Evolutionary conservation across 2,888 invertebrate species (phyloP).

Genomic region (Deilephila elpenor): DNA sequence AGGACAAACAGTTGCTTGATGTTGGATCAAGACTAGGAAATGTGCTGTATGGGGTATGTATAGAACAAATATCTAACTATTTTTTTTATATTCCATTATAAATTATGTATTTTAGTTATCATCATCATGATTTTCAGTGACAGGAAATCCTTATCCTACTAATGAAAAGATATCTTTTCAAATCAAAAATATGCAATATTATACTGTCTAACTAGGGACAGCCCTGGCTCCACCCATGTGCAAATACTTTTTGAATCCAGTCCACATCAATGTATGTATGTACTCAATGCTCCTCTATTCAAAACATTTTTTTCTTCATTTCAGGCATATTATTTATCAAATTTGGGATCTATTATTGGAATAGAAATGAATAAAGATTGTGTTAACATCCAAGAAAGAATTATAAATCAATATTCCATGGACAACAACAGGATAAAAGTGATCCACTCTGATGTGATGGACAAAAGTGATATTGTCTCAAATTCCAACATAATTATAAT

Average conservation of each 20-base stretch:
- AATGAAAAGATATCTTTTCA: too few species aligned
- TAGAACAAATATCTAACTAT: background rate
- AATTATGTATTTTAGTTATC: too few species aligned
- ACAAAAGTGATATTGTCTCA: constrained; percentile 80
- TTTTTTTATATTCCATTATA: background rate
- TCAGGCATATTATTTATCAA: constrained; percentile 86
- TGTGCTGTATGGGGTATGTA: constrained; percentile 87
- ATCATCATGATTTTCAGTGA: too few species aligned
- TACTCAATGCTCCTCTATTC: too few species aligned
- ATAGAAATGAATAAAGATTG: constrained; percentile 88
- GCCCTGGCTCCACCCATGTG: too few species aligned
- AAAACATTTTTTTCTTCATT: constrained; percentile 29
- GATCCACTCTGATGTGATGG: constrained; percentile 84
- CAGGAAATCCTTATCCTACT: background rate
- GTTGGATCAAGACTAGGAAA: constrained; percentile 89
- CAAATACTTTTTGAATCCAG: too few species aligned
- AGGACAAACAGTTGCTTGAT: constrained; percentile 86
- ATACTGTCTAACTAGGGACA: too few species aligned
- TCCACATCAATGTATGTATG: too few species aligned
- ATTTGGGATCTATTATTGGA: constrained; percentile 85
- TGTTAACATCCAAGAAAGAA: constrained; percentile 85
- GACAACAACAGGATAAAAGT: constrained; percentile 80
- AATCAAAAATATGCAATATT: too few species aligned
- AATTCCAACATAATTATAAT: constrained; percentile 86
- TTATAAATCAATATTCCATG: constrained; percentile 82